Evolutionary conservation across 2,888 invertebrate species (phyloP).

Genomic region (Agrypnus murinus): DNA sequence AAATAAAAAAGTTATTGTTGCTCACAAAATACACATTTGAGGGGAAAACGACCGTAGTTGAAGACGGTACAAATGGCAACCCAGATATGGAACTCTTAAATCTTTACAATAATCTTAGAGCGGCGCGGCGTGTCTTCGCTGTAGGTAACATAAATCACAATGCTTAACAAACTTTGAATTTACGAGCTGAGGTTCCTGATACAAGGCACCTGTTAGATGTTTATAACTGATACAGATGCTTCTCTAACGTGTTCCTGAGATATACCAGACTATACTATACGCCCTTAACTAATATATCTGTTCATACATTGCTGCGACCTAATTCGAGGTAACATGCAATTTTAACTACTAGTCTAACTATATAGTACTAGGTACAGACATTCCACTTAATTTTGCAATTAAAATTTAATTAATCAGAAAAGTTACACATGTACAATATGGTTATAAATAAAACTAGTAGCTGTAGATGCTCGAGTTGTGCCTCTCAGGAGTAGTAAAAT

Average conservation of each 20-base stretch:
- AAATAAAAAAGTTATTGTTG: neutral
- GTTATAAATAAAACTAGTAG: too few species aligned
- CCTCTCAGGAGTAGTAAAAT: too few species aligned
- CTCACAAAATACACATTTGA: neutral
- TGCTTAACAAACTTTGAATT: slow-evolving; percentile 53
- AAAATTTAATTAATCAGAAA: too few species aligned
- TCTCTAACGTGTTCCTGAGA: neutral
- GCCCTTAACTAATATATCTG: too few species aligned
- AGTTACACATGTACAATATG: too few species aligned
- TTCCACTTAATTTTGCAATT: too few species aligned
- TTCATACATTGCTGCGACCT: too few species aligned
- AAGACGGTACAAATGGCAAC: slow-evolving; percentile 7
- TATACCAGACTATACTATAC: too few species aligned
- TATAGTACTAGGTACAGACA: too few species aligned
- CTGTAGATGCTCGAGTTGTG: too few species aligned
- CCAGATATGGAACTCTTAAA: slow-evolving; percentile 33
- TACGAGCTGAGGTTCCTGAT: slow-evolving; percentile 47
- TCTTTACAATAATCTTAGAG: slow-evolving; percentile 42
- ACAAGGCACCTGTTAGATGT: slow-evolving; percentile 40
- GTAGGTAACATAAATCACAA: slow-evolving; percentile 50
- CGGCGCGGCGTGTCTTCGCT: slow-evolving; percentile 38
- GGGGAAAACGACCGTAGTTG: neutral
- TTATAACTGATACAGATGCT: slow-evolving; percentile 37
- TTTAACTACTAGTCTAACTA: too few species aligned
- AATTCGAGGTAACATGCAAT: too few species aligned